Base-by-base conservation (phyloP, 2,797 vertebrate genomes). In the Pantherophis vulpinus region DNA sequence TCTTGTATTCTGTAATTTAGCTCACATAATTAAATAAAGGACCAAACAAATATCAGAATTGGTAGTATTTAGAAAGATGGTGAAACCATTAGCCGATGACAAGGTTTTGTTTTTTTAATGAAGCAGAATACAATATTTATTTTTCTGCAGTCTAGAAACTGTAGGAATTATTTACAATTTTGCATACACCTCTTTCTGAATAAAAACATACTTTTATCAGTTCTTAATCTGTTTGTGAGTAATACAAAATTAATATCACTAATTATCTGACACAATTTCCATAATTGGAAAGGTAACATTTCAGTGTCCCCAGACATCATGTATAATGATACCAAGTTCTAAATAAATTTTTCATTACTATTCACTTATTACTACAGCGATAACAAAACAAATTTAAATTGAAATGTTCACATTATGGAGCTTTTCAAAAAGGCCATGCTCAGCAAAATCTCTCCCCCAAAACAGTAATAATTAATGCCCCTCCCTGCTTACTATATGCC, bases 261-360 rank as follows among this genome's bases (percentile, higher is more conserved):
- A 92, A 92, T 90, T 94, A 86, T 86, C 87, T 93, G 86, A 83
- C 93, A 86, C 37, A 93, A 88, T 94, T 95, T 93, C 91, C 93
- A 90, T 90, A 79, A 91, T 94, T 94, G 95, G 94, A 96, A 95
- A 58, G 92, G 89, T 70, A 93, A 92, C 0, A 7, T 96, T 94
- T 94, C 95, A 93, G 54, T 91, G 91, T 88, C 95, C 94, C 95
- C 94, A 96, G 23, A 93, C 92, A 92, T 94, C 0, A 42, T 94
- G 1, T 59, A 32, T 93, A 95, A 95, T 91, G 90, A 91, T 0
- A 1, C 58, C 90, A 32, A 60, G 86, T 94, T 94, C 92, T 94
- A 96, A 96, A 95, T 93, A 93, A 96, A 96, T 94, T 86, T 96
- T 96, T 96, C 94, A 95, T 97, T 97, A 94, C 8, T 47, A 20